Base-by-base conservation (phyloP, 30 jellyfish, hydroid and myxozoan genomes). In the Cassiopea xamachana region DNA sequence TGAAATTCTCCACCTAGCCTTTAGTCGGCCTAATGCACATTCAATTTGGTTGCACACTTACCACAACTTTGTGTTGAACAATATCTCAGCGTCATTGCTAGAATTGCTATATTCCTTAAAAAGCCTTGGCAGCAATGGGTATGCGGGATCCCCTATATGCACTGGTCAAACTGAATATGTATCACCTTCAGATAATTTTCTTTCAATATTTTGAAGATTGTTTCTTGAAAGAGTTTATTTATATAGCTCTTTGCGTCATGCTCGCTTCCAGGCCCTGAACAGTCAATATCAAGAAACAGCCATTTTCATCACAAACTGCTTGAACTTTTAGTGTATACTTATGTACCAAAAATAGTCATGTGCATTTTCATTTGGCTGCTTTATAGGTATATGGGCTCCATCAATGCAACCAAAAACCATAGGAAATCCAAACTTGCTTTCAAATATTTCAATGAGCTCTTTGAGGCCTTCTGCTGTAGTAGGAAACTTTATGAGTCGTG, bases 231-330 rank as follows among this genome's bases (percentile, higher is more conserved):
- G 13, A 60, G 93, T 69, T 79, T 86, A 81, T 77, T 16, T 15
- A 70, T 80, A 91, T 72, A 84, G 48, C 62, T 48, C 62, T 75
- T 83, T 60, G 93, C 97, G 67, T 91, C 96, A 80, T 91, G 97
- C 71, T 77, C 96, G 77, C 97, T 77, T 15, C 96, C 97, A 50
- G 96, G 96, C n/a, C n/a, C n/a, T n/a, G n/a, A n/a, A n/a, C n/a
- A n/a, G n/a, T n/a, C n/a, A n/a, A n/a, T n/a, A n/a, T 87, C 97
- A 85, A 18, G 92, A 92, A 92, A n/a, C 47, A 1, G 18, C 97
- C 97, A 19, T 92, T 75, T 14, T 79, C 77, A 58, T 87, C 94
- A 77, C 94, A 87, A 64, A 92, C 89, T 2, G 94, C 97, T 68
- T 79, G 98, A 61, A 94, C 95, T 70, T 92, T 92, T n/a, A 92